Evolutionary conservation across 2,113 vertebrate species (phyloP).

Genomic region (Progne subis): DNA sequence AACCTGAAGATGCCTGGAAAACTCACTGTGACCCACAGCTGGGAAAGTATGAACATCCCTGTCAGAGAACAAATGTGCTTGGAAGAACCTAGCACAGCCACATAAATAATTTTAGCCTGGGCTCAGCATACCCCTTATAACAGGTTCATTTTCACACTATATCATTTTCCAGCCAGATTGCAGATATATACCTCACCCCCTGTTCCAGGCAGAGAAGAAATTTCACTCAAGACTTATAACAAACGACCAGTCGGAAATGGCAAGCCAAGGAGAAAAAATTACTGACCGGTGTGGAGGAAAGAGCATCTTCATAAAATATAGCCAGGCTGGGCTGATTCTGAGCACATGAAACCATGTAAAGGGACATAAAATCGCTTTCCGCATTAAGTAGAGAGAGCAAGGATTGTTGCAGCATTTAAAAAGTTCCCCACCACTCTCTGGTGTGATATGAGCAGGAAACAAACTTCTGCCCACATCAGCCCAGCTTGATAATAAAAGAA

Average conservation of each 20-base stretch:
- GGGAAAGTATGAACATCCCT: not conserved
- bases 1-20: not conserved
- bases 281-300: not conserved
- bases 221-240: not conserved
- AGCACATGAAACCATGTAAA: not conserved
- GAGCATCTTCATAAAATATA: slow-evolving; percentile 26
- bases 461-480: not conserved
- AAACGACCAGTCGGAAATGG: not conserved
- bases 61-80: not conserved
- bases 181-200: not conserved
- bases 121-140: not conserved
- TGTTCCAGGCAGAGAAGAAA: not conserved
- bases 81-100: not conserved
- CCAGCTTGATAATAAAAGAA: not conserved
- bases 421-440: not conserved
- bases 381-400: not conserved
- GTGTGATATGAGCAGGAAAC: not conserved
- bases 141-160: slow-evolving; percentile 12
- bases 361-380: slow-evolving; percentile 19
- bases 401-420: not conserved
- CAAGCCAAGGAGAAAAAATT: not conserved
- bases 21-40: not conserved
- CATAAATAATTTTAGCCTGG: slow-evolving; percentile 45
- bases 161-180: not conserved
- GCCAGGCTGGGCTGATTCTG: not conserved